Base-by-base conservation (phyloP, 2,113 vertebrate genomes). In the Origma solitaria region DNA sequence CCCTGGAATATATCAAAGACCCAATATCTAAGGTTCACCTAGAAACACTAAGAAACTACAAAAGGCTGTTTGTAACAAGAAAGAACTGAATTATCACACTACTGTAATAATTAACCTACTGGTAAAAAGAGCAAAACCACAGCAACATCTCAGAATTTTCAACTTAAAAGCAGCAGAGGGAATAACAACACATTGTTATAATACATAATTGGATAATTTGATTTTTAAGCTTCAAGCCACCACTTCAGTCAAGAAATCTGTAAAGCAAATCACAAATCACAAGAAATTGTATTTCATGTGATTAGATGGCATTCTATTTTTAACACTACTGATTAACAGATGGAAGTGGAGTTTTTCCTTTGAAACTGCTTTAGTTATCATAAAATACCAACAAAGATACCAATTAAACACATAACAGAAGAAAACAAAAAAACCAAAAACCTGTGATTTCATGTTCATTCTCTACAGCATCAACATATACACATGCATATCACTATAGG, bases 251-350 rank as follows among this genome's bases (percentile, higher is more conserved):
- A 90, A 70, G 87, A 89, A 72, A 56, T 95, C 70, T 89, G 65
- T 82, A 92, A 92, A 95, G 56, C 33, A 88, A 86, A 92, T 92
- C 38, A 53, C 37, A 86, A 86, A 83, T 92, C 73, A 85, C 44
- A 78, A 85, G 57, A 76, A 82, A 53, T 50, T 86, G 68, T 71
- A 31, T 81, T 94, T 81, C 84, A 53, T 84, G 61, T 82, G 91
- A 94, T 87, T 82, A 83, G 50, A 90, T 18, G 15, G n/a, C 56
- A 65, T 68, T 77, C 75, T 90, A 93, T 72, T 95, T 91, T 88
- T 91, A 94, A 66, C 69, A 23, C 27, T 76, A 58, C 58, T 62
- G 69, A 95, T 93, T 94, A 95, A 85, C 82, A 73, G 71, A 94
- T 81, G 81, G 88, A 88, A 96, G 79, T 47, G 60, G 18, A 87